phyloP scores from a whole-genome alignment of 2,888 invertebrate genomes.

The Platycheirus albimanus region DNA sequence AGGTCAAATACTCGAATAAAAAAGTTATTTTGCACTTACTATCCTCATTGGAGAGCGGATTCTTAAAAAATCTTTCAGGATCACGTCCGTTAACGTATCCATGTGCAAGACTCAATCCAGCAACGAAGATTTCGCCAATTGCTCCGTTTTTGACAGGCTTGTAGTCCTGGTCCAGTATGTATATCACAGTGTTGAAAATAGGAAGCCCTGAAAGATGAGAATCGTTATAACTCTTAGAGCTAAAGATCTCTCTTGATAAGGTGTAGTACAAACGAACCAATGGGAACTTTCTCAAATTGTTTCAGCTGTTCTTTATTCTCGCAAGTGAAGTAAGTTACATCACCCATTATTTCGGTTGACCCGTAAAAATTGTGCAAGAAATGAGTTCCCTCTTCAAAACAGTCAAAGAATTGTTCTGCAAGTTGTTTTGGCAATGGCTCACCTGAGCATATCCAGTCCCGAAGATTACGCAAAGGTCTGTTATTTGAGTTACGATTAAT shows the following conservation, averaged over 20 bases:
- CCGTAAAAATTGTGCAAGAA: conserved; percentile 94
- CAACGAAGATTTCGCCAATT: conserved; percentile 91
- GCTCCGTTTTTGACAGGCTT: conserved; percentile 88
- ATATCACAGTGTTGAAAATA: conserved; percentile 90
- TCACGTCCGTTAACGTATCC: conserved; percentile 92
- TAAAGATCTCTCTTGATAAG: no score
- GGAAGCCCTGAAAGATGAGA: conserved; percentile 91
- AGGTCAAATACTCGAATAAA: no score
- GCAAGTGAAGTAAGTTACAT: conserved; percentile 91
- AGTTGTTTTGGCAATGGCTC: conserved; percentile 90
- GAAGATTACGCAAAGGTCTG: conserved; percentile 85
- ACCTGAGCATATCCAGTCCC: conserved; percentile 94
- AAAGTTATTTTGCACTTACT: conserved; percentile 80
- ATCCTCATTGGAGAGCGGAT: conserved; percentile 88
- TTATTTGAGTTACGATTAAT: conserved; percentile 84
- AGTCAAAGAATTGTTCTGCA: conserved; percentile 89
- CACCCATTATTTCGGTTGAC: conserved; percentile 95
- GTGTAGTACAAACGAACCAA: conserved; percentile 85
- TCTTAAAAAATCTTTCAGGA: conserved; percentile 88
- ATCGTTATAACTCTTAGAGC: no score
- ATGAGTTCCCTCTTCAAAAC: conserved; percentile 86
- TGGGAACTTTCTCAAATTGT: conserved; percentile 88
- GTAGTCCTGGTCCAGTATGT: conserved; percentile 90
- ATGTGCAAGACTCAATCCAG: conserved; percentile 90
- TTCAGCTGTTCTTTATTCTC: conserved; percentile 86